Evolutionary conservation across 1,140 invertebrate genomes (phyloP), one percentile per base, ranked within the genome.

Genomic region (Drosophila tropicalis): DNA sequence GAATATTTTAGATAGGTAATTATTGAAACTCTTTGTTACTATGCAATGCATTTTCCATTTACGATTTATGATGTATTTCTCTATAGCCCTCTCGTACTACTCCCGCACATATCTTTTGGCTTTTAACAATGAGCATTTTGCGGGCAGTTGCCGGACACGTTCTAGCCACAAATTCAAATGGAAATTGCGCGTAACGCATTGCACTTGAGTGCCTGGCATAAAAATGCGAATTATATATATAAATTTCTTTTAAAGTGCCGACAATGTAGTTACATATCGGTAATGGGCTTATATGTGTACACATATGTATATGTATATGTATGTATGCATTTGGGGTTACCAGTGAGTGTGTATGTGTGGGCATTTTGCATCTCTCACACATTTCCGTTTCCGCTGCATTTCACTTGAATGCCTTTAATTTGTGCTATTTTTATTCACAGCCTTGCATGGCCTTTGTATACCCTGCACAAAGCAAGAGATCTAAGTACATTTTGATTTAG

Each of bases 331-430:
- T 41, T 40, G 40, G 19, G 41, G 67, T 69, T 17, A 36, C 34
- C 62, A 29, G 32, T 60, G 36, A 60, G 29, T 34, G 60, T 54
- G 34, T 44, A 47, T 61, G 44, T 39, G 44, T 55, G 65, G 55
- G 34, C 68, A 44, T 65, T 62, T 79, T 69, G 60, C 62, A 51
- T 51, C 70, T 75, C 66, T 51, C 79, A 70, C 69, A 76, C 82
- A 82, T 87, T 86, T 86, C 83, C 82, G 83, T 86, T 86, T 86
- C 83, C 83, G 83, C 68, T 82, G 76, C 79, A 44, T 55, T 87
- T 79, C 83, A 87, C 83, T 86, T 86, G 47, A 86, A 86, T 82
- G 83, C 64, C 79, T 78, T 82, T 86, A 81, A 85, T 81, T 85
- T 85, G 66, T 75, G 62, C 71, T 66, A 85, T 81, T 86, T 81